Conservation (phyloP, 1,140 invertebrate species). For the Battus philenor region DNA sequence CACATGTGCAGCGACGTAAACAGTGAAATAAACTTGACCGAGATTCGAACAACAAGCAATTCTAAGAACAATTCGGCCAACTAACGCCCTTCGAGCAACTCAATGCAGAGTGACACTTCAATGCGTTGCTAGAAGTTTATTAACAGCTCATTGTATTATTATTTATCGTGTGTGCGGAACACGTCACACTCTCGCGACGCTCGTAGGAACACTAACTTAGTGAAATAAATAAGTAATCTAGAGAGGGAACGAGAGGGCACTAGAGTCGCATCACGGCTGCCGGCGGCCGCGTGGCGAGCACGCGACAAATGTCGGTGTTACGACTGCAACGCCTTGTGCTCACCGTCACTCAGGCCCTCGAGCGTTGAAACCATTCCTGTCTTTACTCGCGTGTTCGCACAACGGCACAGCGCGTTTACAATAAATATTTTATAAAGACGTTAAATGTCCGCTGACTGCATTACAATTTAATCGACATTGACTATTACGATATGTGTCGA, state of each 20-base stretch:
- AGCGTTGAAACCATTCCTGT: too few relatives aligned
- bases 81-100: conserved; percentile 12
- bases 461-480: too few relatives aligned
- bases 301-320: conserved; percentile 24
- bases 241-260: conserved; percentile 51
- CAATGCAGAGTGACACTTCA: conserved; percentile 31
- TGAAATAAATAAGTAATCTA: conserved; percentile 46
- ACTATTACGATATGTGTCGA: too few relatives aligned
- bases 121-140: conserved; percentile 34
- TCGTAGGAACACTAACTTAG: conserved; percentile 55
- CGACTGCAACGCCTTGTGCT: conserved; percentile 7
- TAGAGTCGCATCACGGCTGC: conserved; percentile 32
- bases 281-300: conserved; percentile 31
- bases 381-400: too few relatives aligned
- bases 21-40: conserved; percentile 27
- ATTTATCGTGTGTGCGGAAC: conserved; percentile 31
- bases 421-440: too few relatives aligned
- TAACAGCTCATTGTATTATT: conserved; percentile 40
- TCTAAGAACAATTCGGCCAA: background rate
- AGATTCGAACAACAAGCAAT: conserved; percentile 28
- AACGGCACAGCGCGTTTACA: too few relatives aligned
- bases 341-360: conserved; percentile 9
- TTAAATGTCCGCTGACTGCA: too few relatives aligned
- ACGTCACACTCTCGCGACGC: conserved; percentile 48
- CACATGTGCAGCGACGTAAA: conserved; percentile 47